Conservation (phyloP, 2,113 vertebrate genomes). For the Chionodraco myersi region DNA sequence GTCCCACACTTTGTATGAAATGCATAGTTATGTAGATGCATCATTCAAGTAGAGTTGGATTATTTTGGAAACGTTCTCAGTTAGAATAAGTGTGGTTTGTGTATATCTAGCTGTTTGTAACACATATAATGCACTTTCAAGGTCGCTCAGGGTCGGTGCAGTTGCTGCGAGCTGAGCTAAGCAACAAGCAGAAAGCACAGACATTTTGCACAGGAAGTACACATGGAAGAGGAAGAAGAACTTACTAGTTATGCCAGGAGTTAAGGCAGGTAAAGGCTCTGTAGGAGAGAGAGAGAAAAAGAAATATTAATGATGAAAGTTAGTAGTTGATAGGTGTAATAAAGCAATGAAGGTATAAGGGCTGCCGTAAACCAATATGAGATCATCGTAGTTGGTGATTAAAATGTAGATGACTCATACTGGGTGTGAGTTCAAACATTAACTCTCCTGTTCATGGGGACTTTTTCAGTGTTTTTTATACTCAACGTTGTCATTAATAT, state of each 20-base stretch:
- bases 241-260: slow-evolving; percentile 89
- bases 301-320: slow-evolving; percentile 17
- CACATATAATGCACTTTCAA: slow-evolving; percentile 14
- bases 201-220: slow-evolving; percentile 71
- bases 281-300: slow-evolving; percentile 61
- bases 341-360: not conserved
- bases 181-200: slow-evolving; percentile 81
- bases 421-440: not conserved
- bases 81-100: not conserved
- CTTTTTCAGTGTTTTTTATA: not conserved
- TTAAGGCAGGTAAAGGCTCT: slow-evolving; percentile 94
- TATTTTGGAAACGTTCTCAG: not conserved
- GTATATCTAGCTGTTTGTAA: not conserved
- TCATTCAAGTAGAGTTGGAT: not conserved
- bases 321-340: not conserved
- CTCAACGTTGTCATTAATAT: not conserved
- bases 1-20: not conserved
- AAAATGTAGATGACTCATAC: not conserved
- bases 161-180: slow-evolving; percentile 72
- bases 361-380: not conserved
- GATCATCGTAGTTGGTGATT: not conserved
- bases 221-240: slow-evolving; percentile 70
- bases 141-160: slow-evolving; percentile 51
- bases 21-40: not conserved
- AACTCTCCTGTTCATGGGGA: too few relatives aligned